These are phyloP conservation scores for Metaphire vulgaris DNA, from an alignment of 1,140 invertebrate species.

Conservation along the genomic window DNA sequence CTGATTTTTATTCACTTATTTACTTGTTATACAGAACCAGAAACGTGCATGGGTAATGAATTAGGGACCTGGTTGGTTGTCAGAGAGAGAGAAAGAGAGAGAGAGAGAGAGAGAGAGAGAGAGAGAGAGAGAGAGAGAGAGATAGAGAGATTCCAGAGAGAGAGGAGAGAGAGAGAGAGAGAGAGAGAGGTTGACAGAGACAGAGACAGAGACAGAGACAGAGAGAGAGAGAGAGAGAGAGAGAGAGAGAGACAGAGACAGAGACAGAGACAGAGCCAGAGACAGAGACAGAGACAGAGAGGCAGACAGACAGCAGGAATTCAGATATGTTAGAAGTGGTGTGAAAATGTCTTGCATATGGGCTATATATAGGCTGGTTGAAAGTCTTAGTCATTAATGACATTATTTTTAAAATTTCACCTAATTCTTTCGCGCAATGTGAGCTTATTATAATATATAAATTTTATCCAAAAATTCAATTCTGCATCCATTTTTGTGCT, in stretches of 20 bases:
- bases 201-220: background rate
- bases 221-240: slow-evolving; percentile 1
- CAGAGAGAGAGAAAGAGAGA: background rate
- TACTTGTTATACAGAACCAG: too few species aligned
- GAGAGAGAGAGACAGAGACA: background rate
- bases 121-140: background rate
- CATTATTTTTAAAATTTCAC: too few species aligned
- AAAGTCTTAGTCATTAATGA: too few species aligned
- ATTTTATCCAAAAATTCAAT: too few species aligned
- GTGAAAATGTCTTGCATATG: too few species aligned
- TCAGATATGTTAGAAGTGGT: too few species aligned
- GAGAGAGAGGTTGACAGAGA: background rate
- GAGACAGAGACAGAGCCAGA: background rate
- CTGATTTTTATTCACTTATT: too few species aligned
- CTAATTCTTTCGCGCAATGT: too few species aligned
- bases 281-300: background rate
- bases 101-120: background rate
- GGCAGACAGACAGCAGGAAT: background rate
- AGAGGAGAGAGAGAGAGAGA: background rate
- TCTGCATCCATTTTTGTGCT: too few species aligned
- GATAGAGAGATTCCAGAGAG: background rate
- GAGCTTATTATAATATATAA: too few species aligned
- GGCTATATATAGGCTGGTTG: too few species aligned
- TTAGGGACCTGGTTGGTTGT: background rate
- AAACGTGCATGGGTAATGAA: background rate